phyloP scores from a whole-genome alignment of 1,140 invertebrate species.

The Drosophila micromelanica region DNA sequence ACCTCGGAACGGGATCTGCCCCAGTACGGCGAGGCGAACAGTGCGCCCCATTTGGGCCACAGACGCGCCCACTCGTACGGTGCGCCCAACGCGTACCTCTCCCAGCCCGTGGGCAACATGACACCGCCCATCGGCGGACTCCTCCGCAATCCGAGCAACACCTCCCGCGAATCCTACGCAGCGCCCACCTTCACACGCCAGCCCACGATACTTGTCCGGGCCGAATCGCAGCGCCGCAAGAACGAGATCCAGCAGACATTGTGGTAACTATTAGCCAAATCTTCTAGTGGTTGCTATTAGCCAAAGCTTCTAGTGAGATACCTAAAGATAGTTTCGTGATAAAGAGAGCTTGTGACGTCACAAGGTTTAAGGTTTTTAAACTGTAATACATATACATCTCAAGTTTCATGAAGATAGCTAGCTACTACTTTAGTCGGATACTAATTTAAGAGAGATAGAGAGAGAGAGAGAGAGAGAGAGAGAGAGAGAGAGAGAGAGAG shows the following conservation, averaged over 20 bases:
- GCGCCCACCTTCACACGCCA: constrained; percentile 74
- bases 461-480: no score
- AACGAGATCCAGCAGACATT: constrained; percentile 74
- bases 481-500: no score
- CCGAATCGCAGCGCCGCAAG: constrained; percentile 75
- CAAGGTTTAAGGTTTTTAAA: no score
- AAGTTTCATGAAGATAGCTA: no score
- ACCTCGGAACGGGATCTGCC: constrained; percentile 77
- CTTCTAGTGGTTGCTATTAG: no score
- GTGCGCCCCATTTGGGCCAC: constrained; percentile 48
- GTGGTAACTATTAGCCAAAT: constrained; percentile 55
- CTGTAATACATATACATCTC: no score
- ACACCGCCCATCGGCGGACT: constrained; percentile 28
- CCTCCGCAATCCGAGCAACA: constrained; percentile 62
- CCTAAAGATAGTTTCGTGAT: no score
- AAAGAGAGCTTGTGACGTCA: no score
- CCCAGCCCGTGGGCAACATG: constrained; percentile 38
- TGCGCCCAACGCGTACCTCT: constrained; percentile 70
- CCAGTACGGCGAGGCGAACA: constrained; percentile 50
- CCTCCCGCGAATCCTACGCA: constrained; percentile 79
- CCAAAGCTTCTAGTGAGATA: no score
- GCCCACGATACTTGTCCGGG: constrained; percentile 68
- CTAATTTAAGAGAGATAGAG: no score
- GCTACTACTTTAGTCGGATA: no score
- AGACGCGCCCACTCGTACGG: constrained; percentile 80